A percentile compares a stretch with the other conserved stretches of the same genome.
These are phyloP conservation scores for Drosophila quinaria DNA, from an alignment of 2,888 invertebrate species.

Conservation along the genomic window DNA sequence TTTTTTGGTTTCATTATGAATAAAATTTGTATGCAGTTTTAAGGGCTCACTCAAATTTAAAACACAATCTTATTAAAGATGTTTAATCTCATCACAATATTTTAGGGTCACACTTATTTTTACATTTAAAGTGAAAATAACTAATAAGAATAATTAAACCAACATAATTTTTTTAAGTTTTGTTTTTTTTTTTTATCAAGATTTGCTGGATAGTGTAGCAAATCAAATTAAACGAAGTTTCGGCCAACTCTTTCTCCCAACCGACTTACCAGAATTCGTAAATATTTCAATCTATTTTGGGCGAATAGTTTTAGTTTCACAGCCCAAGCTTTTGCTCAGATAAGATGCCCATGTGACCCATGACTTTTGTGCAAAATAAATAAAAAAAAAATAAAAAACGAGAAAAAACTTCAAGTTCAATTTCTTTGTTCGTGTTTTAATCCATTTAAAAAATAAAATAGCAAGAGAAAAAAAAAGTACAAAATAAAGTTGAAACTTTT, in stretches of 20 bases:
- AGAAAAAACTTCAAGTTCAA: conserved; percentile 64
- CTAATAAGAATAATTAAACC: background rate
- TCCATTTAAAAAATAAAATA: conserved; percentile 36
- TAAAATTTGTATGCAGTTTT: no score
- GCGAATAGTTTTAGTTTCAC: conserved; percentile 20
- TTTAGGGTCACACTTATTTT: no score
- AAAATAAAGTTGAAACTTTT: conserved; percentile 62
- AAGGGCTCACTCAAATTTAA: no score
- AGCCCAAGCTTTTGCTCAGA: conserved; percentile 8
- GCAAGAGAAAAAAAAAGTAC: conserved; percentile 25
- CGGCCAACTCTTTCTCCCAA: background rate
- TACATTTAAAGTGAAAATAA: no score
- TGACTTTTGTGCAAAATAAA: conserved; percentile 32
- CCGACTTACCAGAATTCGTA: background rate
- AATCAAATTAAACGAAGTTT: conserved; percentile 2
- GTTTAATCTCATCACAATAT: no score
- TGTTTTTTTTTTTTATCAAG: no score
- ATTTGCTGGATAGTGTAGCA: background rate
- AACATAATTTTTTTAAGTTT: background rate
- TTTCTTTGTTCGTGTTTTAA: conserved; percentile 64
- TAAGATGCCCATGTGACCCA: conserved; percentile 37
- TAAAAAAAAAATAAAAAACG: conserved; percentile 4
- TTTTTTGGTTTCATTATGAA: no score
- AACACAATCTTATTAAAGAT: no score
- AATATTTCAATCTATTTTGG: conserved; percentile 17